These are phyloP conservation scores for Silurus glanis DNA, from an alignment of 2,113 vertebrate genomes.

Conservation along the genomic window DNA sequence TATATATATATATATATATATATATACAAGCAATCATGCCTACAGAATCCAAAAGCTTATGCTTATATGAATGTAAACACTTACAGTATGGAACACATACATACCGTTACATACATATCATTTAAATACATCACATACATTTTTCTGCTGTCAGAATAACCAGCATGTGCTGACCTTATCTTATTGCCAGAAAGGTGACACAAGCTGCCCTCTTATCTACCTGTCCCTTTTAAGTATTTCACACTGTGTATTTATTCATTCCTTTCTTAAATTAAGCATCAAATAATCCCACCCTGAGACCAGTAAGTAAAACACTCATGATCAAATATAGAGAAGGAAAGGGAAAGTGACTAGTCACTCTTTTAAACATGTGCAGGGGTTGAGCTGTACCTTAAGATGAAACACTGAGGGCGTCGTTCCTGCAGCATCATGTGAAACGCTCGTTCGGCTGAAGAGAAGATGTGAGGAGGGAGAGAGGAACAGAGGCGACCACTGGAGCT, in stretches of 20 bases:
- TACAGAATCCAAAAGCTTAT: background rate
- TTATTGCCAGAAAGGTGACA: background rate
- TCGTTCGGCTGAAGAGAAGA: conserved; percentile 90
- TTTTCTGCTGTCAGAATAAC: background rate
- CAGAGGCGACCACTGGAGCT: conserved; percentile 81
- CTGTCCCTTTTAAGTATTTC: background rate
- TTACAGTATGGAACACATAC: background rate
- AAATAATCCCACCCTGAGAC: background rate
- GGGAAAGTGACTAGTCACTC: background rate
- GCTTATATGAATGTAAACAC: background rate
- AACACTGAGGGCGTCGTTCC: conserved; percentile 85
- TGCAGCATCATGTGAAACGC: conserved; percentile 91
- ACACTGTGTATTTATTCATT: background rate
- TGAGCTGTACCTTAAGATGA: conserved; percentile 85
- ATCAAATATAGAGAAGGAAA: background rate
- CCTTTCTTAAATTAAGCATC: background rate
- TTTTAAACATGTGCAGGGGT: background rate
- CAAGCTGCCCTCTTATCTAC: background rate
- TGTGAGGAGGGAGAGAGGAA: conserved; percentile 89
- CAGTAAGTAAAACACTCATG: background rate
- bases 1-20: no score
- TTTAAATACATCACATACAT: background rate
- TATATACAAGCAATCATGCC: background rate
- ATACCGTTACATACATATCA: background rate
- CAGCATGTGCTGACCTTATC: background rate